phyloP scores from a whole-genome alignment of 1,140 invertebrate genomes.

The Temnothorax nylanderi region DNA sequence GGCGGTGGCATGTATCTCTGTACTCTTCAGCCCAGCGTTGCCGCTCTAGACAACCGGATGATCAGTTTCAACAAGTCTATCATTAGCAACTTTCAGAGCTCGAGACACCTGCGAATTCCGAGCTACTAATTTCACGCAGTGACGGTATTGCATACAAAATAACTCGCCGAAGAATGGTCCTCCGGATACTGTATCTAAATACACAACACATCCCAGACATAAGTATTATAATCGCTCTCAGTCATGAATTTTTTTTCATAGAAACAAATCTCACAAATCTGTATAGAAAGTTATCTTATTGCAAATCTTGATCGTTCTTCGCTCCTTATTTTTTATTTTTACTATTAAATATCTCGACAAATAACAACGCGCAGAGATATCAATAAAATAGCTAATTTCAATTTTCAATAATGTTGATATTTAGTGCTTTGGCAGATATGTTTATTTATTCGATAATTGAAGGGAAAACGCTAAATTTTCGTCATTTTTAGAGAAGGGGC shows the following conservation, averaged over 20 bases:
- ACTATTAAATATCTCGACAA: not conserved
- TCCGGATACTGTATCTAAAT: not conserved
- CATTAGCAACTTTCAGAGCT: conserved; percentile 29
- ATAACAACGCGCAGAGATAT: not conserved
- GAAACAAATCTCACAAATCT: not conserved
- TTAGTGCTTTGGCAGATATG: not conserved
- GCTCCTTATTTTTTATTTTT: not conserved
- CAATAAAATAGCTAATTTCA: not conserved
- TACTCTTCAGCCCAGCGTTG: conserved; percentile 29
- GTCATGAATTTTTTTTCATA: not conserved
- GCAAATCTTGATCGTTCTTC: not conserved
- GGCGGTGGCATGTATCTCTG: not conserved
- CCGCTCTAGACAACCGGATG: conserved; percentile 40
- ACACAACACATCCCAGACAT: not conserved
- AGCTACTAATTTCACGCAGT: conserved; percentile 38
- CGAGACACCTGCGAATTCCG: conserved; percentile 32
- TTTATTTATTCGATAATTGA: conserved; percentile 5
- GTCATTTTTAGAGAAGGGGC: not conserved
- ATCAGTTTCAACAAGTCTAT: conserved; percentile 37
- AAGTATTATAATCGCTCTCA: not conserved
- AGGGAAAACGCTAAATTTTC: not conserved
- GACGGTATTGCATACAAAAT: conserved; percentile 37
- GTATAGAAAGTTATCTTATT: not conserved
- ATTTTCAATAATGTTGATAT: not conserved
- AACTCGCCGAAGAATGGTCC: conserved; percentile 31